Base-by-base conservation (phyloP, 2,797 vertebrate species). In the Morelia viridis region DNA sequence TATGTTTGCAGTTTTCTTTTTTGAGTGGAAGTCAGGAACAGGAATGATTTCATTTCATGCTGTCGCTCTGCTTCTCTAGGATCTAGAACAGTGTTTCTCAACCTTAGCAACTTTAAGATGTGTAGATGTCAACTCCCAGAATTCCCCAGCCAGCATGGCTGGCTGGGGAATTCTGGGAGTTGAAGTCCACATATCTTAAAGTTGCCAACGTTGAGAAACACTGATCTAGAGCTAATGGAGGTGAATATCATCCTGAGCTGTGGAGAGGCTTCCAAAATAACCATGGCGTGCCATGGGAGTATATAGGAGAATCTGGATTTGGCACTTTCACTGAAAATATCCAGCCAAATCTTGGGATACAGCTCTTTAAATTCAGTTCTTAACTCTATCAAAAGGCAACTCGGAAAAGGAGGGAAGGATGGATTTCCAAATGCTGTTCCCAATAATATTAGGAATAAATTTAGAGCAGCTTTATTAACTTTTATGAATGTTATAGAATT, bases 401-500 rank as follows among this genome's bases (percentile, higher is more conserved):
- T 50, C 46, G 15, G 13, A 22, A 85, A 56, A 15, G 56, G 61
- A 17, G 61, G 24, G 5, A 8, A 12, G 57, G 71, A 17, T 22
- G 58, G 41, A 19, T 19, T 28, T 26, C 50, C 9, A 12, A 85
- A n/a, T 65, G 94, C 11, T 35, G 3, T 64, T 46, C 53, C 26
- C 15, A 50, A 15, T 90, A n/a, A 60, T 85, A 26, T 57, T 46
- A 22, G 53, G 71, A 92, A 62, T 91, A 56, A n/a, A 83, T 89
- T 80, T 17, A 92, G 62, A 85, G 56, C 41, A 92, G 76, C 89
- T 90, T 90, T 61, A 92, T 90, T 91, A 35, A n/a, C 92, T 76
- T 80, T 24, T 61, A 41, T 85, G 41, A 93, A 28, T 28, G 57
- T 5, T 89, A 1, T 80, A 93, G 56, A 92, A 90, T 90, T 24